phyloP scores from a whole-genome alignment of 2,888 invertebrate species.

The Listrodromus nycthemerus region DNA sequence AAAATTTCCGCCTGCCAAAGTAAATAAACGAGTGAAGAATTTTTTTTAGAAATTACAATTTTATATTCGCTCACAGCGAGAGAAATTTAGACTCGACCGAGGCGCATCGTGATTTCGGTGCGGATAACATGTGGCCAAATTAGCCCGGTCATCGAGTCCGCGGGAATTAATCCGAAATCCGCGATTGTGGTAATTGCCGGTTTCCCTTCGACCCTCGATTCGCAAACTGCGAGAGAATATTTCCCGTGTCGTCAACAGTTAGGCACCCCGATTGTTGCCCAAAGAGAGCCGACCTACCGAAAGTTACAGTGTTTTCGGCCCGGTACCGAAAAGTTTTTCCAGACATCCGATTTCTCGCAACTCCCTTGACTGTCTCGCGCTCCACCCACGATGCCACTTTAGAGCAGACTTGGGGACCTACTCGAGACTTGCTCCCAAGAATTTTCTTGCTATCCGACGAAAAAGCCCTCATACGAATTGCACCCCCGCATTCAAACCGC shows the following conservation, averaged over 20 bases:
- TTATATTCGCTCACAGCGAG: background rate
- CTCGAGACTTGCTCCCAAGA: conserved; percentile 28
- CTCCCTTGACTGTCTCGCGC: conserved; percentile 2
- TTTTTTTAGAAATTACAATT: too few relatives aligned
- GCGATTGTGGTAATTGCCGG: conserved; percentile 50
- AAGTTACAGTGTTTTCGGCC: background rate
- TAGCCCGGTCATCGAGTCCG: conserved; percentile 61
- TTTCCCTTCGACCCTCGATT: background rate
- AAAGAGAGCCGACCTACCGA: background rate
- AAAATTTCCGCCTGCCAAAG: too few relatives aligned
- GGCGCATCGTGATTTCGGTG: too few relatives aligned
- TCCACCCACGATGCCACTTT: conserved; percentile 17
- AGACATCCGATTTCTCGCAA: conserved; percentile 1
- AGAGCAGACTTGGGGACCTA: conserved; percentile 8
- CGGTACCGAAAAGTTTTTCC: conserved; percentile 14
- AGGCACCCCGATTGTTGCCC: conserved; percentile 25
- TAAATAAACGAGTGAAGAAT: too few relatives aligned
- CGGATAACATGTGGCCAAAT: conserved; percentile 49
- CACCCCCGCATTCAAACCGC: background rate
- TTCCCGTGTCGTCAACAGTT: conserved; percentile 40
- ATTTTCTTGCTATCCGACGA: conserved; percentile 46
- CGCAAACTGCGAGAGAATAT: conserved; percentile 56
- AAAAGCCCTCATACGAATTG: conserved; percentile 53
- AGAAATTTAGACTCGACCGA: background rate
- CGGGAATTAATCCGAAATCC: conserved; percentile 54